Evolutionary conservation across 2,113 vertebrate genomes (phyloP).

Genomic region (Oryzias curvinotus): DNA sequence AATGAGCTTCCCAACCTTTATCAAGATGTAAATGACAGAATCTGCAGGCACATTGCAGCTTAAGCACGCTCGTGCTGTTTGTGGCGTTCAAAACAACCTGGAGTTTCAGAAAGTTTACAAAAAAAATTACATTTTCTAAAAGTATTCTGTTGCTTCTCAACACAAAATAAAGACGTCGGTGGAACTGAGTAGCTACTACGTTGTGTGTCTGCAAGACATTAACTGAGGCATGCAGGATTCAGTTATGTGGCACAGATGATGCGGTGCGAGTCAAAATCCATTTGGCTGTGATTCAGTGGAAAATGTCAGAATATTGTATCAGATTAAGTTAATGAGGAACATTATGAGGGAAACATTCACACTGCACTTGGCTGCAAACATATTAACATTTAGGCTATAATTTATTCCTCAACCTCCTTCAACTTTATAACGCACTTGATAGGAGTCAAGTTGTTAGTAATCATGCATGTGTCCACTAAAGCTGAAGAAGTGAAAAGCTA

Average conservation of each 20-base stretch:
- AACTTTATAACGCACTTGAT: constrained; percentile 33
- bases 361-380: constrained; percentile 37
- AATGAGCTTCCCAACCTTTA: too few species aligned
- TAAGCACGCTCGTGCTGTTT: too few species aligned
- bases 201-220: constrained; percentile 30
- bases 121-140: neutral
- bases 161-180: constrained; percentile 2
- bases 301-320: constrained; percentile 47
- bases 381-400: constrained; percentile 30
- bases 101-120: too few species aligned
- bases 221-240: constrained; percentile 35
- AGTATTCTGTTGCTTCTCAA: neutral
- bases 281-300: constrained; percentile 47
- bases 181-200: constrained; percentile 3
- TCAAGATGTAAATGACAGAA: too few species aligned
- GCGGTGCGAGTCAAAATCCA: constrained; percentile 42
- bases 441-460: constrained; percentile 26
- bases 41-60: too few species aligned
- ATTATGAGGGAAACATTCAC: constrained; percentile 43
- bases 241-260: constrained; percentile 29
- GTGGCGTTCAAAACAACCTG: too few species aligned
- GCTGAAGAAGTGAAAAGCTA: constrained; percentile 39
- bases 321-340: constrained; percentile 52
- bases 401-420: constrained; percentile 30
- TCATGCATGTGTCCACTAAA: constrained; percentile 8